These are phyloP conservation scores for Drosophila punjabiensis DNA, from an alignment of 1,140 invertebrate species.

Conservation along the genomic window DNA sequence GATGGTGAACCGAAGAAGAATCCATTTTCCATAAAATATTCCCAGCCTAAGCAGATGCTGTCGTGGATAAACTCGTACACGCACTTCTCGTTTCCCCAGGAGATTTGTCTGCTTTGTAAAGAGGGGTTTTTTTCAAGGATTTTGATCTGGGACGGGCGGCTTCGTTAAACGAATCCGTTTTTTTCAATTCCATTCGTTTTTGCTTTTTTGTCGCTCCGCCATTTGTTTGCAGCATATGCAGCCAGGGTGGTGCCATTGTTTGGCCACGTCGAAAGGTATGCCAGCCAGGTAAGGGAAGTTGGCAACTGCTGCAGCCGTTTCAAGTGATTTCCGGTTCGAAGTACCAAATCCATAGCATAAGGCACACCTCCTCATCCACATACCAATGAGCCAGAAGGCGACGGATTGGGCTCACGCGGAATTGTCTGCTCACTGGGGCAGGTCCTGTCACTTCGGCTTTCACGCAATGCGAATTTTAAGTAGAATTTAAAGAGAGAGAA, in stretches of 20 bases:
- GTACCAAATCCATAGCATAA: slow-evolving; percentile 42
- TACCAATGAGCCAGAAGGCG: slow-evolving; percentile 58
- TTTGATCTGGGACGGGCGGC: slow-evolving; percentile 1
- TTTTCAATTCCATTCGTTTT: background rate
- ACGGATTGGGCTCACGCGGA: slow-evolving; percentile 15
- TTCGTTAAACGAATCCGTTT: slow-evolving; percentile 39
- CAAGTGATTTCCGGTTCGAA: slow-evolving; percentile 67
- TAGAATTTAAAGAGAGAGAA: slow-evolving; percentile 38
- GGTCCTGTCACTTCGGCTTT: slow-evolving; percentile 30
- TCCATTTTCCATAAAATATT: background rate
- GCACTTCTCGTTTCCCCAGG: slow-evolving; percentile 10
- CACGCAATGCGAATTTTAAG: slow-evolving; percentile 70
- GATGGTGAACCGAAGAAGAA: slow-evolving; percentile 10
- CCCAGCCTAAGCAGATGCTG: slow-evolving; percentile 9
- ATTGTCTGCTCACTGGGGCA: slow-evolving; percentile 28
- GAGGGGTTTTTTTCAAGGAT: slow-evolving; percentile 1
- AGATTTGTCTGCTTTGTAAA: slow-evolving; percentile 1
- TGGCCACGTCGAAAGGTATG: slow-evolving; percentile 22
- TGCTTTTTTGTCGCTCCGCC: background rate
- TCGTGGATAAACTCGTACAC: slow-evolving; percentile 2
- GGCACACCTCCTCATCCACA: slow-evolving; percentile 43
- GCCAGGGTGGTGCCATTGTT: slow-evolving; percentile 33
- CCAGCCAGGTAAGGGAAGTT: slow-evolving; percentile 22
- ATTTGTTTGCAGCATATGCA: slow-evolving; percentile 31
- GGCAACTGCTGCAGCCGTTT: slow-evolving; percentile 51